Base-by-base conservation (phyloP, 2,113 vertebrate genomes). In the Dipodomys ordii region DNA sequence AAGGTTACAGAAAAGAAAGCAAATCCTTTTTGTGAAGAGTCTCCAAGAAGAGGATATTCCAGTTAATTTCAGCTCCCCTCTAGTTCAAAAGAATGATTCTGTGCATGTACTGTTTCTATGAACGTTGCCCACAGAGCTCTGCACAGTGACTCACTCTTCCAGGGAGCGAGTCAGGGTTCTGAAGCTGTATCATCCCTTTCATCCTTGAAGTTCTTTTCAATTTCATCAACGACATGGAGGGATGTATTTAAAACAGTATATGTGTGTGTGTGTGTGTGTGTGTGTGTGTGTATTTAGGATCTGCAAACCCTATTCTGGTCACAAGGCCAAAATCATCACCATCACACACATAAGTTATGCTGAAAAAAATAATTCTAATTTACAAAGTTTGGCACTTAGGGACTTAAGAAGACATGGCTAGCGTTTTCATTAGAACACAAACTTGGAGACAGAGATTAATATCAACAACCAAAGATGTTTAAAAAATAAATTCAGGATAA, bases 191-290 rank as follows among this genome's bases (percentile, higher is more conserved):
- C 69, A 83, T 90, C 9, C 39, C 57, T 96, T 95, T 89, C 87
- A 76, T 92, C 84, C 35, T 80, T 77, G 12, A 78, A 88, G 84
- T 72, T 81, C 74, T 92, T 91, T 94, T 83, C 44, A 74, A 88
- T 93, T 90, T 91, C 84, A 80, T 94, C 95, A 84, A 57, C 62
- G 67, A 62, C 62, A 49, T 57, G 23, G 25, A 92, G 22, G 25
- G 82, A 88, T 92, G 95, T 95, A 95, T 97, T 92, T 73, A 88
- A 97, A 95, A 96, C 72, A 95, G 80, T 81, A 62, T 35, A 30
- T 25, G 49, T 53, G 49, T 53, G 49, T 53, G 49, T 57, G 53
- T 57, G 53, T 57, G 53, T 57, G 53, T 57, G 53, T 57, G 53
- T 57, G 15, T 57, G 53, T 57, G 53, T 57, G 15, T 57, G 53